These are phyloP conservation scores for Todiramphus chloris DNA, from an alignment of 2,113 vertebrate genomes.

Conservation along the genomic window DNA sequence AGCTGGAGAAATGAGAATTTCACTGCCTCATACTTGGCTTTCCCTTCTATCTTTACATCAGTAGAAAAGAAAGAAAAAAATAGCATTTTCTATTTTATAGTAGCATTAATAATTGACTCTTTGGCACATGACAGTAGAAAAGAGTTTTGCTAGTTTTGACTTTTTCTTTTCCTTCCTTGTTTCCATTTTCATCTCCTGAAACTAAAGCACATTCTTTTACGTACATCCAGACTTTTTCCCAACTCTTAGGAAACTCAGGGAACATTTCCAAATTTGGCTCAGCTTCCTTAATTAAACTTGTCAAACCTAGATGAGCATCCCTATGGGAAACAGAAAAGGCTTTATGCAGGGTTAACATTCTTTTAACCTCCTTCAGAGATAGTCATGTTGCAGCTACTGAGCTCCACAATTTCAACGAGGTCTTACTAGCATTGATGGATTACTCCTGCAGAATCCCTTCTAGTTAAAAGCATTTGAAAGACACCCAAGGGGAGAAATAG, in stretches of 20 bases:
- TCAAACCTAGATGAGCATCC: background rate
- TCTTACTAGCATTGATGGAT: background rate
- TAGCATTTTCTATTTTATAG: background rate
- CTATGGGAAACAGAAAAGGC: background rate
- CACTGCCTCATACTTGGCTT: background rate
- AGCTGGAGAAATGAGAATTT: background rate
- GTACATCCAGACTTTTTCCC: background rate
- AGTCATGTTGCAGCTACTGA: background rate
- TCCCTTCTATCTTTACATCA: background rate
- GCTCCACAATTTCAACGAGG: background rate
- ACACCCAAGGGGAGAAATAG: constrained; percentile 16
- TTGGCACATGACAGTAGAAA: background rate
- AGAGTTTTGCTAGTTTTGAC: background rate
- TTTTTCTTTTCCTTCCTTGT: background rate
- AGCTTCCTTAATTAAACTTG: constrained; percentile 39
- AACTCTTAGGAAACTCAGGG: background rate
- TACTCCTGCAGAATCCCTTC: background rate
- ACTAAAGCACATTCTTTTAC: background rate
- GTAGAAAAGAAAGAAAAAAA: background rate
- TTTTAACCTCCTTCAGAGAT: background rate
- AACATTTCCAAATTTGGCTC: background rate
- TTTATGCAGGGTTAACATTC: background rate
- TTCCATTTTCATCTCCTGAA: background rate
- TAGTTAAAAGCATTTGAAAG: constrained; percentile 36
- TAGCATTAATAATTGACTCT: background rate